Percentiles rank a stretch among this genome's conserved stretches.
Conservation (phyloP, 2,113 vertebrate genomes). For the Corydoras maculifer region DNA sequence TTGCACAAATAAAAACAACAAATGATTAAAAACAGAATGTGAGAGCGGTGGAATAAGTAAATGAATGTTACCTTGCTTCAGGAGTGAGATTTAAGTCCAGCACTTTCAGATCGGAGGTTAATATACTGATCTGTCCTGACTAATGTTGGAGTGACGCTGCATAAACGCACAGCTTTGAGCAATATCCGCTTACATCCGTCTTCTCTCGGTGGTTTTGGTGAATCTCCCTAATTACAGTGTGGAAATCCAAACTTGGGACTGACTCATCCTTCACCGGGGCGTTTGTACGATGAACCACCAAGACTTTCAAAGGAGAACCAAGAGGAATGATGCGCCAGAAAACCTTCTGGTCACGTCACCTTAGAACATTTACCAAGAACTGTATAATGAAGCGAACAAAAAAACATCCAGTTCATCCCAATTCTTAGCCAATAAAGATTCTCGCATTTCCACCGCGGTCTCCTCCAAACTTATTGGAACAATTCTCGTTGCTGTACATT, state of each 20-base stretch:
- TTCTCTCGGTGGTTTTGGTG: not conserved
- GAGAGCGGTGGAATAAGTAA: not conserved
- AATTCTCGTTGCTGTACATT: too few species aligned
- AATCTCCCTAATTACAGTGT: constrained; percentile 23
- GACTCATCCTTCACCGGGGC: constrained; percentile 14
- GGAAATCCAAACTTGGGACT: constrained; percentile 19
- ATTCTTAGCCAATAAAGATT: too few species aligned
- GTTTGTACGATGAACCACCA: too few species aligned
- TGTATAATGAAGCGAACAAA: too few species aligned
- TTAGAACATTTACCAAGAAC: too few species aligned
- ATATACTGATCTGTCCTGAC: constrained; percentile 30
- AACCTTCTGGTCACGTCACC: too few species aligned
- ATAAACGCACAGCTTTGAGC: constrained; percentile 18
- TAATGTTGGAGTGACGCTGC: not conserved
- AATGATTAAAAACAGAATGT: not conserved
- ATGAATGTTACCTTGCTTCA: constrained; percentile 30
- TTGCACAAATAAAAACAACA: not conserved
- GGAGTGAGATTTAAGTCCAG: constrained; percentile 1
- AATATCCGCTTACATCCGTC: constrained; percentile 11
- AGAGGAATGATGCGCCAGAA: too few species aligned
- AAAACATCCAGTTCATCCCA: too few species aligned
- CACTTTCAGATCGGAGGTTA: not conserved
- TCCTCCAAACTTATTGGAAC: too few species aligned
- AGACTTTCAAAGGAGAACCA: too few species aligned
- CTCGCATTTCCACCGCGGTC: too few species aligned